Evolutionary conservation across 2,888 invertebrate species (phyloP).

Genomic region (Miltochrista miniata): DNA sequence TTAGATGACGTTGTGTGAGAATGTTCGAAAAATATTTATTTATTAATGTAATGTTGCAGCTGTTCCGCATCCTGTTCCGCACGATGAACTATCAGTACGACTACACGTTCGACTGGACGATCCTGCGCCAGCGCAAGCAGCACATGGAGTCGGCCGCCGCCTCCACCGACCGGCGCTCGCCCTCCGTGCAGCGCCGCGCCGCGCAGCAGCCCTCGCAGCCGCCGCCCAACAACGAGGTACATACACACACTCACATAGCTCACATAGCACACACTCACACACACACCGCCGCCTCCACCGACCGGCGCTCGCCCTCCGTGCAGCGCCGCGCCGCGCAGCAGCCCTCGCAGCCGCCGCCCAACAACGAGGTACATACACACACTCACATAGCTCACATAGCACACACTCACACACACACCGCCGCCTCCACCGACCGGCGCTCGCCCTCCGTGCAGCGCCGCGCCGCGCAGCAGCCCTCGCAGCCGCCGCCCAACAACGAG

Average conservation of each 20-base stretch:
- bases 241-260: background rate
- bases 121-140: slow-evolving; percentile 95
- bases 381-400: no score
- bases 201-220: slow-evolving; percentile 68
- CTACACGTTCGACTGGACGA: slow-evolving; percentile 99
- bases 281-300: background rate
- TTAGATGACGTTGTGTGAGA: no score
- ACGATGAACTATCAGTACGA: slow-evolving; percentile 99
- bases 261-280: background rate
- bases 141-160: slow-evolving; percentile 69
- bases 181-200: slow-evolving; percentile 74
- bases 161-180: slow-evolving; percentile 71
- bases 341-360: no score
- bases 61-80: slow-evolving; percentile 99
- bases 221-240: slow-evolving; percentile 74
- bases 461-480: no score
- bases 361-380: no score
- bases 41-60: slow-evolving; percentile 57
- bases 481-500: no score
- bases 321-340: background rate
- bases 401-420: background rate
- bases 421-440: no score
- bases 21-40: no score
- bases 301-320: background rate
- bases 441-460: no score